Evolutionary conservation across 2,797 vertebrate species (phyloP), one percentile per base, ranked within the genome.

Genomic region (Hemibagrus guttatus): DNA sequence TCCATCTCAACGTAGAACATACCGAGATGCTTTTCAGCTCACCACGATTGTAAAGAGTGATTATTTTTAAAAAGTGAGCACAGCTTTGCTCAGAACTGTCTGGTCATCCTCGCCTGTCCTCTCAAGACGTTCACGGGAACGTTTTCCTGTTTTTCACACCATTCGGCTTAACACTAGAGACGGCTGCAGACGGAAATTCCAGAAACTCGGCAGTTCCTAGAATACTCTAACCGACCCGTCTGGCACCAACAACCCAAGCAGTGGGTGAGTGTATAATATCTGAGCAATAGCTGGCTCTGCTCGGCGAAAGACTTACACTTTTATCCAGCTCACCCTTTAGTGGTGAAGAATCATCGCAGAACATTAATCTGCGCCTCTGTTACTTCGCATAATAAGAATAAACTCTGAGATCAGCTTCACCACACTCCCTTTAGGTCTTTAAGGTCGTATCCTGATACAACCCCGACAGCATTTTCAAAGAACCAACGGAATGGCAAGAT

Each of bases 391-490:
- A 52, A 82, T 66, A 28, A 52, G 61, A 66, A 82, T 64, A 28
- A 19, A 31, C 71, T 26, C 31, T 4, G 16, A 72, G 52, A 26
- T 72, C 23, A 64, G 59, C 71, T 59, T 64, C 42, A 63, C 84
- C n/a, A 2, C 59, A 63, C 84, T 84, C 42, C 59, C 49, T 63
- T 66, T 54, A 42, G 23, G 28, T 39, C 46, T 64, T 83, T 66
- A 31, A 78, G 61, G 63, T 39, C 35, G n/a, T 61, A 74, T 52
- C 72, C 86, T 82, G 81, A 68, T 83, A 75, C 58, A 86, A 84
- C 35, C 66, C 12, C 26, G 49, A 49, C 9, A 26, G 28, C 21
- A 31, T 81, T 87, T 75, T n/a, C 23, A 39, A 69, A 85, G 80
- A 69, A 52, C 52, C 6, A 17, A 68, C 28, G 13, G 68, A 83